phyloP scores from a whole-genome alignment of 2,888 invertebrate species.

The Tenthredo notha region DNA sequence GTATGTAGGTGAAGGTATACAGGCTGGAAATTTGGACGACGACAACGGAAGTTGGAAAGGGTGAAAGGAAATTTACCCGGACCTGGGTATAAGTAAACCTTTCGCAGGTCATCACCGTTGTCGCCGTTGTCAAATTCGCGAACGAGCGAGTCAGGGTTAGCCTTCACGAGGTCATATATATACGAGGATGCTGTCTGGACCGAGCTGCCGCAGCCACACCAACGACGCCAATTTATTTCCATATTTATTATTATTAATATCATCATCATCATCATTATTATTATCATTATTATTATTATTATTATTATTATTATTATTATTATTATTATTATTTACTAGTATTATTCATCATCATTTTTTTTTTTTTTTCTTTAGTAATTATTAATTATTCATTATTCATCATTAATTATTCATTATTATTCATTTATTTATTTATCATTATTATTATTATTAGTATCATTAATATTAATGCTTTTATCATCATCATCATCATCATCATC shows the following conservation, averaged over 20 bases:
- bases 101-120: neutral
- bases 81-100: neutral
- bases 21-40: neutral
- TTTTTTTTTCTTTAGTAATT: constrained; percentile 16
- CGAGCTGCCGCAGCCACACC: constrained; percentile 10
- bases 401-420: constrained; percentile 56
- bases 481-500: constrained; percentile 23
- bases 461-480: neutral
- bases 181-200: neutral
- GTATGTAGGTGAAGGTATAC: neutral
- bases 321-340: constrained; percentile 7
- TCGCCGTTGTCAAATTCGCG: neutral
- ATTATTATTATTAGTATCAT: constrained; percentile 54
- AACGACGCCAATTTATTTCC: constrained; percentile 22
- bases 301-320: neutral
- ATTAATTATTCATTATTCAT: constrained; percentile 54
- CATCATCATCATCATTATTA: constrained; percentile 33
- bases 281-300: neutral
- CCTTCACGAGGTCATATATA: too few relatives aligned
- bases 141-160: neutral
- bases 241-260: constrained; percentile 30
- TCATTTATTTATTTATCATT: constrained; percentile 64
- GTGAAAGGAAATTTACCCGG: too few relatives aligned
- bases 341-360: constrained; percentile 31
- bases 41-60: too few relatives aligned